Base-by-base conservation (phyloP, 92 coral and sea anemone genomes). In the Anthopleura xanthogrammica region DNA sequence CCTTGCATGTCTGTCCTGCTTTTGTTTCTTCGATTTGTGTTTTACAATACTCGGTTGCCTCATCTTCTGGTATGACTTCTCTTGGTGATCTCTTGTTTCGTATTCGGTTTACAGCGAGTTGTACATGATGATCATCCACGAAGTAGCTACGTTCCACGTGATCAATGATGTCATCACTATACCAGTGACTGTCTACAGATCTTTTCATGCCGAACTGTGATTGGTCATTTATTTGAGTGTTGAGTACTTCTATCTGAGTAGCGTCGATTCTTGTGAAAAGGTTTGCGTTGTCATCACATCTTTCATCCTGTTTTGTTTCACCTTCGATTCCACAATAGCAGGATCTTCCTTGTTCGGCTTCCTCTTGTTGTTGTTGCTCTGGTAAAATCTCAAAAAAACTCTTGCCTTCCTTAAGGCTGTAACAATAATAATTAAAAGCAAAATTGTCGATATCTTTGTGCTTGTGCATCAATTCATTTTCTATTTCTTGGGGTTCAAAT, bases 111-210 rank as follows among this genome's bases (percentile, higher is more conserved):
- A 52, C 39, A 52, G 71, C 81, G 70, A 60, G 48, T 23, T 82
- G 24, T 41, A 17, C 72, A 7, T 73, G 52, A 16, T 36, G 68
- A 48, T 72, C 70, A 42, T 82, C 85, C 17, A 43, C 60, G 14
- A 68, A 58, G 43, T 81, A 78, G 57, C 83, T 77, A 11, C 82
- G 83, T 14, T 87, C 85, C 75, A 82, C 85, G 19, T 84, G 79
- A 65, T 91, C 88, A 19, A 91, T 91, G 40, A 88, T 79, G 87
- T 91, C 94, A 70, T 88, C 94, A 52, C 82, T 87, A 72, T 91
- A 91, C 16, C n/a, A 41, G 10, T 57, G n/a, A 17, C 56, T 60
- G 16, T 58, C 64, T n/a, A 81, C 57, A 10, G 83, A 82, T 41
- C 94, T 65, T 80, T 80, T 82, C 70, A 62, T 62, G 70, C 70